phyloP scores from a whole-genome alignment of 2,888 invertebrate genomes.

The Pachydiplax longipennis region DNA sequence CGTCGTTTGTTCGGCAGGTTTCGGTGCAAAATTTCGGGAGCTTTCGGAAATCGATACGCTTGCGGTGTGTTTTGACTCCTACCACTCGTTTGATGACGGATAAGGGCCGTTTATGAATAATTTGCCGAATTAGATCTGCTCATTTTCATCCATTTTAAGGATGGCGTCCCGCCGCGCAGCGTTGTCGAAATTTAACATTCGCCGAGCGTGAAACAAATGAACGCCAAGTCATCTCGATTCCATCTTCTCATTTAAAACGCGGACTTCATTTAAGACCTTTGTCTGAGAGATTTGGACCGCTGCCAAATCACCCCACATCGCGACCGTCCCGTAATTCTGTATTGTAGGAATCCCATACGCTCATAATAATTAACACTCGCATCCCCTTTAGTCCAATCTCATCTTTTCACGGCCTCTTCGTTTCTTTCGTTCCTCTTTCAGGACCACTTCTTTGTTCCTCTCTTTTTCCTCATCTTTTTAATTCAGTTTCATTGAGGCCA shows the following conservation, averaged over 20 bases:
- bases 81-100: neutral
- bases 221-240: neutral
- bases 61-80: neutral
- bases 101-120: neutral
- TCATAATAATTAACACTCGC: neutral
- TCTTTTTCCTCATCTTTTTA: neutral
- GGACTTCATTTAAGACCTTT: neutral
- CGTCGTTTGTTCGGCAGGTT: neutral
- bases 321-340: neutral
- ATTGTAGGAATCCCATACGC: neutral
- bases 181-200: neutral
- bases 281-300: neutral
- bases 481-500: neutral
- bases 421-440: neutral
- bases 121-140: neutral
- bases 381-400: neutral
- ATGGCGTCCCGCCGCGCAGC: neutral
- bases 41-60: neutral
- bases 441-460: neutral
- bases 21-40: neutral
- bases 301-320: neutral
- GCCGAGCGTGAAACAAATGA: neutral
- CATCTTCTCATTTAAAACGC: neutral
- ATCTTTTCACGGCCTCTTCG: too few relatives aligned
- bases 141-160: neutral